Evolutionary conservation across 2,888 invertebrate species (phyloP).

Genomic region (Oscheius sp.): DNA sequence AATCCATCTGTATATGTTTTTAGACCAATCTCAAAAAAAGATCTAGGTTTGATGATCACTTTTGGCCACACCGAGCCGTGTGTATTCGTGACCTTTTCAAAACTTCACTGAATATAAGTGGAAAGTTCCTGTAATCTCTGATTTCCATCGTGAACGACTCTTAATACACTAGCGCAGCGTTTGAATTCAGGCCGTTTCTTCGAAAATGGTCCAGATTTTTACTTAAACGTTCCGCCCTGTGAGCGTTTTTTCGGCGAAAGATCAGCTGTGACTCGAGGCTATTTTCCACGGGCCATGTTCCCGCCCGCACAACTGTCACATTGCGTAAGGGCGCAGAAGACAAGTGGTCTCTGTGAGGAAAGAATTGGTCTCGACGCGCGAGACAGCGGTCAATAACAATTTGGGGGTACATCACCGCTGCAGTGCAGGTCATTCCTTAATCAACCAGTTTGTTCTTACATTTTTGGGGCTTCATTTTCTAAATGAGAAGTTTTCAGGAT

Average conservation of each 20-base stretch:
- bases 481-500: not conserved
- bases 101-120: too few species aligned
- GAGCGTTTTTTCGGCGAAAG: not conserved
- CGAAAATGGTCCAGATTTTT: too few species aligned
- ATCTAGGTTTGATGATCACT: too few species aligned
- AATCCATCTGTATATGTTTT: too few species aligned
- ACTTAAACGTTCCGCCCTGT: not conserved
- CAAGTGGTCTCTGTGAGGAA: slow-evolving; percentile 10
- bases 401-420: slow-evolving; percentile 16
- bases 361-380: slow-evolving; percentile 36
- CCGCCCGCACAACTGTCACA: slow-evolving; percentile 25
- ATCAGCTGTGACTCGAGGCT: not conserved
- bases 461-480: not conserved
- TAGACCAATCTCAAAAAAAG: not conserved
- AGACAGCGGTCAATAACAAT: slow-evolving; percentile 28
- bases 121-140: too few species aligned
- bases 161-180: too few species aligned
- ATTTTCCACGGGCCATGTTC: slow-evolving; percentile 23
- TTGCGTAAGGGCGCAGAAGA: not conserved
- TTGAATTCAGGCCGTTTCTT: too few species aligned
- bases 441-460: not conserved
- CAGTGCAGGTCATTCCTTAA: slow-evolving; percentile 14
- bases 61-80: too few species aligned
- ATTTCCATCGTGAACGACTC: too few species aligned
- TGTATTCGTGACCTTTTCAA: too few species aligned